Conservation (phyloP, 1,140 invertebrate genomes). For the Drosophila biarmipes region DNA sequence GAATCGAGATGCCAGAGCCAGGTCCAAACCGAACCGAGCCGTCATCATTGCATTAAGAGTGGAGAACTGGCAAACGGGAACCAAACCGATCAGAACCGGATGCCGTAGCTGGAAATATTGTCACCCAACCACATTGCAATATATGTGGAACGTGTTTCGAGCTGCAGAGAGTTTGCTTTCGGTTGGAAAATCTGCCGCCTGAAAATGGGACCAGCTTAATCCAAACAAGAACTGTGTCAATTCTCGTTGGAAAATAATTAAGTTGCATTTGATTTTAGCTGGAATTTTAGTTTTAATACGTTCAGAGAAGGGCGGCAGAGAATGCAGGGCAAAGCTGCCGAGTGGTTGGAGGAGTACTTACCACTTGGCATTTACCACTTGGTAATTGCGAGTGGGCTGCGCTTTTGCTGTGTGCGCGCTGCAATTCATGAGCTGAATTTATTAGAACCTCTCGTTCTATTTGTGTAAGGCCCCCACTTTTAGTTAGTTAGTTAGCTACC, state of each 20-base stretch:
- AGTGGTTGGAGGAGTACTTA: conserved; percentile 12
- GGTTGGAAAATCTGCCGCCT: background rate
- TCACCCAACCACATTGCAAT: conserved; percentile 46
- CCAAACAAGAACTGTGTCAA: conserved; percentile 42
- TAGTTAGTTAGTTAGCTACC: conserved; percentile 56
- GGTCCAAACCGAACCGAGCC: background rate
- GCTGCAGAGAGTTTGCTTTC: conserved; percentile 14
- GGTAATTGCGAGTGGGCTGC: conserved; percentile 55
- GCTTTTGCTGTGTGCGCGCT: conserved; percentile 17
- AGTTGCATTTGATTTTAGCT: conserved; percentile 40
- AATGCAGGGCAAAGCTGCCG: background rate
- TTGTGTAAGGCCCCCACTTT: conserved; percentile 20
- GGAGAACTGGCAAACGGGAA: background rate
- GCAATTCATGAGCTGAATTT: conserved; percentile 66
- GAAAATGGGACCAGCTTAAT: conserved; percentile 31
- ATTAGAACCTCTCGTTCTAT: conserved; percentile 39
- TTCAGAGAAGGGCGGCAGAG: background rate
- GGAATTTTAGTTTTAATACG: conserved; percentile 42
- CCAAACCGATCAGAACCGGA: conserved; percentile 28
- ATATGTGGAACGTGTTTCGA: conserved; percentile 36
- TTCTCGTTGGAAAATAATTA: conserved; percentile 25
- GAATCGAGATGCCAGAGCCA: conserved; percentile 19
- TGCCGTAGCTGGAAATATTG: conserved; percentile 32
- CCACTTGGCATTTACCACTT: conserved; percentile 31
- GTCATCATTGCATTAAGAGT: conserved; percentile 11